Evolutionary conservation across 2,888 invertebrate genomes (phyloP).

Genomic region (Sinohyriopsis cumingii): DNA sequence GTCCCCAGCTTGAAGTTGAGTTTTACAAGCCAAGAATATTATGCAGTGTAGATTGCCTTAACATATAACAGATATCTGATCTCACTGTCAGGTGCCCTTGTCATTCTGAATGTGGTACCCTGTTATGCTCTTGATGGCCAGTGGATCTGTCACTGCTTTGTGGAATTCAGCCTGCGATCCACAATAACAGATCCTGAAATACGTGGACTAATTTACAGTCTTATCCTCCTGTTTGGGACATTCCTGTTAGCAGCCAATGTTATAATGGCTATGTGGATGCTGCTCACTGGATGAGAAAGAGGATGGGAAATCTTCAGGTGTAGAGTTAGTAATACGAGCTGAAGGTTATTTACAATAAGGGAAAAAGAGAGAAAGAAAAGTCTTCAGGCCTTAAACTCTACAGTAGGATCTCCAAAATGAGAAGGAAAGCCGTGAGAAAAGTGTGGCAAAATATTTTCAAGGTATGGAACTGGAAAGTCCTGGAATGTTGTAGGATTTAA

Average conservation of each 20-base stretch:
- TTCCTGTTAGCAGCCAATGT: slow-evolving; percentile 80
- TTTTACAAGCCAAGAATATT: too few species aligned
- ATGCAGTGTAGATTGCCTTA: background rate
- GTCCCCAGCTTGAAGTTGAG: too few species aligned
- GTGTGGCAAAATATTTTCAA: too few species aligned
- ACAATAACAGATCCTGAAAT: slow-evolving; percentile 60
- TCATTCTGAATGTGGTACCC: slow-evolving; percentile 91
- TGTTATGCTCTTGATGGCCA: slow-evolving; percentile 96
- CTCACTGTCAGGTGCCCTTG: slow-evolving; percentile 87
- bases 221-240: slow-evolving; percentile 83
- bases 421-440: too few species aligned
- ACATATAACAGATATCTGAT: slow-evolving; percentile 77
- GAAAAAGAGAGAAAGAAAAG: too few species aligned
- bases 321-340: too few species aligned
- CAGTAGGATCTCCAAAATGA: too few species aligned
- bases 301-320: too few species aligned
- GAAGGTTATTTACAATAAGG: too few species aligned
- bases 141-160: slow-evolving; percentile 81
- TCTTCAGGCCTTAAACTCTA: too few species aligned
- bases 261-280: slow-evolving; percentile 74
- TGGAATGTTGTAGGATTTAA: too few species aligned
- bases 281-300: slow-evolving; percentile 51
- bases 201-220: slow-evolving; percentile 79
- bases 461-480: too few species aligned
- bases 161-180: slow-evolving; percentile 65